Base-by-base conservation (phyloP, 2,797 vertebrate species). In the Eulemur albifrons region DNA sequence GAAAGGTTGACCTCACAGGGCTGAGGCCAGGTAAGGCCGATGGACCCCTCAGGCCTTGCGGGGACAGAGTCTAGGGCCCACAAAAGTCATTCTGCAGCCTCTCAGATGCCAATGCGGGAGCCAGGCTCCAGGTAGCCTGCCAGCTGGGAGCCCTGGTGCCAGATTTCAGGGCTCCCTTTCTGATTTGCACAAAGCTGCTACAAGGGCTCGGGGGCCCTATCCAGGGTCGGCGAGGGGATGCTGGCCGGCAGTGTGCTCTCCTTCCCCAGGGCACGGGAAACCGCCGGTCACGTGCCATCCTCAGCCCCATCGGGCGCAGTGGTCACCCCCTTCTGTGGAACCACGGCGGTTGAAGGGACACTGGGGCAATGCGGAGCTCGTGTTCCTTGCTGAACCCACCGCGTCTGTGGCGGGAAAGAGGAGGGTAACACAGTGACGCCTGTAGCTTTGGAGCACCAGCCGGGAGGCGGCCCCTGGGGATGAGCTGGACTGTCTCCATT, bases 41-140 rank as follows among this genome's bases (percentile, higher is more conserved):
- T 8, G 5, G 38, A 21, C 35, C 23, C 4, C 2, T 27, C 17
- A 23, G 63, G 35, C 23, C n/a, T 0, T 7, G 54, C 0, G 0
- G n/a, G 15, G 7, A 25, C 1, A 10, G 7, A 10, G 40, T 20
- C 25, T 7, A 1, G 89, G 82, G 32, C 52, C n/a, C 40, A 61
- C 0, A 1, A 20, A 30, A 15, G 48, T 52, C 30, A 11, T 0
- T 0, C 0, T 5, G 10, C 18, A 30, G 52, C 35, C 27, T 3
- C 11, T 0, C 8, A 50, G 50, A 15, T 7, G 75, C 20, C 10
- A 25, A 10, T 5, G 10, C 0, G 13, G 84, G 54, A 35, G 38
- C 2, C 43, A 0, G 12, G 25, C 13, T 9, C 17, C 12, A 8
- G 20, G 3, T 2, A 9, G 9, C 30, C 32, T 12, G 8, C 13